A percentile compares a stretch with the other conserved stretches of the same genome.
phyloP scores from a whole-genome alignment of 2,113 vertebrate genomes.

The Cinclus cinclus region DNA sequence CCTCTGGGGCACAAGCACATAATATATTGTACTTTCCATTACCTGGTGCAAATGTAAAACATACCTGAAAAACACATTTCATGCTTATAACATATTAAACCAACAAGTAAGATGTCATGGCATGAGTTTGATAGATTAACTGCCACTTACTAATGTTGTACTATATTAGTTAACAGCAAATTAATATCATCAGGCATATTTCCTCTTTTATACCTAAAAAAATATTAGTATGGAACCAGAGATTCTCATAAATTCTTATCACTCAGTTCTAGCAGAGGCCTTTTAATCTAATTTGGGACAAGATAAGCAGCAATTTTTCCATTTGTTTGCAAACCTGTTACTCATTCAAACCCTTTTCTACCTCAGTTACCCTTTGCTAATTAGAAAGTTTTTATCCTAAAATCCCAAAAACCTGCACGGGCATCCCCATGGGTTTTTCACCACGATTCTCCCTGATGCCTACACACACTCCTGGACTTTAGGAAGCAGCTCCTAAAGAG shows the following conservation, averaged over 20 bases:
- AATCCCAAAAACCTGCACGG: not conserved
- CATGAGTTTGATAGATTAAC: constrained; percentile 75
- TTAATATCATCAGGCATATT: constrained; percentile 78
- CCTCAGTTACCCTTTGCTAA: not conserved
- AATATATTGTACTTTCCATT: constrained; percentile 83
- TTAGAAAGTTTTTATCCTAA: not conserved
- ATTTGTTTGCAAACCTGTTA: not conserved
- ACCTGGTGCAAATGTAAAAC: constrained; percentile 80
- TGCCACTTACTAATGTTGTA: constrained; percentile 75
- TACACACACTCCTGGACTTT: not conserved
- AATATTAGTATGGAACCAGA: constrained; percentile 49
- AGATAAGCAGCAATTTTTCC: not conserved
- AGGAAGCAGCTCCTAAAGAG: constrained; percentile 37
- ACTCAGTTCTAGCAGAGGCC: not conserved
- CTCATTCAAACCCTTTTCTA: not conserved
- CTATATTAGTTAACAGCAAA: constrained; percentile 78
- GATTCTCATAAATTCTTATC: constrained; percentile 34
- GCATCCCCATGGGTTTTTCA: not conserved
- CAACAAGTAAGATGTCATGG: constrained; percentile 77
- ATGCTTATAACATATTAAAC: constrained; percentile 75
- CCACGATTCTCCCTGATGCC: constrained; percentile 4
- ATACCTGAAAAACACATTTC: constrained; percentile 79
- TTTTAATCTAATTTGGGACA: constrained; percentile 17
- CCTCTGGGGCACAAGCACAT: constrained; percentile 75
- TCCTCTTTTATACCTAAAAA: constrained; percentile 66